A percentile compares a stretch with the other conserved stretches of the same genome.
Evolutionary conservation across 2,888 invertebrate species (phyloP).

Genomic region (Brachycybe producta): DNA sequence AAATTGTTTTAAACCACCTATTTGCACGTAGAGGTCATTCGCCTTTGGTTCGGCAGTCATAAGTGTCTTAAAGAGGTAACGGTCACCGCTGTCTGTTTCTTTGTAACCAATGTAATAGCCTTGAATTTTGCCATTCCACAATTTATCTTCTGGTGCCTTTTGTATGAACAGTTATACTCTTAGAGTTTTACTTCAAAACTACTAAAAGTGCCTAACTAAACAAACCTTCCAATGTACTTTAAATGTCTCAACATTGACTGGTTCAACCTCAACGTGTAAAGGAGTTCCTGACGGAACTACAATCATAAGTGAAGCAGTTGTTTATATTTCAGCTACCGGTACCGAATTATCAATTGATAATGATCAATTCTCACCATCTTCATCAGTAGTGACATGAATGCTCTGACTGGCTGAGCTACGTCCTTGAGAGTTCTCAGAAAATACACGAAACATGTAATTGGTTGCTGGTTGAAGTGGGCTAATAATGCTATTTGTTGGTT

Average conservation of each 20-base stretch:
- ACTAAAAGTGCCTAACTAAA: neutral
- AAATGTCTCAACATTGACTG: constrained; percentile 6
- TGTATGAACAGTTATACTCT: no score
- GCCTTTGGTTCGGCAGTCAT: constrained; percentile 17
- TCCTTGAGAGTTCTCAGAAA: neutral
- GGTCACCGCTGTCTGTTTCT: constrained; percentile 14
- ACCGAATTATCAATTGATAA: no score
- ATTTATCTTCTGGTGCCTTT: constrained; percentile 18
- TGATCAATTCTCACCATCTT: no score
- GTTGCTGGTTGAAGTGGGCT: neutral
- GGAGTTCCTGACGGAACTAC: constrained; percentile 7
- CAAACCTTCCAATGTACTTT: constrained; percentile 31
- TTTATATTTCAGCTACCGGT: neutral
- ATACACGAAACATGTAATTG: neutral
- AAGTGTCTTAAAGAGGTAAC: constrained; percentile 18
- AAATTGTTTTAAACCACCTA: constrained; percentile 17
- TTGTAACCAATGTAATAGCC: constrained; percentile 20
- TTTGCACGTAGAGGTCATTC: constrained; percentile 15
- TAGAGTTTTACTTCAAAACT: neutral
- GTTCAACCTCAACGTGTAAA: constrained; percentile 8
- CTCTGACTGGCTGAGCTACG: constrained; percentile 27
- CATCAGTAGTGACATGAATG: constrained; percentile 26
- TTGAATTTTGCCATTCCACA: constrained; percentile 19
- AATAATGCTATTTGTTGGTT: constrained; percentile 1
- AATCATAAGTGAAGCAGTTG: constrained; percentile 8